Evolutionary conservation across 1,140 invertebrate genomes (phyloP), one percentile per base, ranked within the genome.

Genomic region (Danaus melanippus): DNA sequence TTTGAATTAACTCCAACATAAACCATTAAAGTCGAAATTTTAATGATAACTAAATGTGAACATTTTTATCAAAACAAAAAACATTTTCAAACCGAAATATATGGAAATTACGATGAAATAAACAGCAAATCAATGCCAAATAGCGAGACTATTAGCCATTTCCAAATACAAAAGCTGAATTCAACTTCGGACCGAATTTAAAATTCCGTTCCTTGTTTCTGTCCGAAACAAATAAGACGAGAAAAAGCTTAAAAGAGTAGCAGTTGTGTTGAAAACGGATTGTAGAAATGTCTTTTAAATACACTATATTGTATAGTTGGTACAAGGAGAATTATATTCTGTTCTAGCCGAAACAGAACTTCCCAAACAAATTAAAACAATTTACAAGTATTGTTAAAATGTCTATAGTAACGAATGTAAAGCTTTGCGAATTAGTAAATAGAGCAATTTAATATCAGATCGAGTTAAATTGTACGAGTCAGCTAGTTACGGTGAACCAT

Each of bases 191-290:
- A 48, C 50, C 10, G 53, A 53, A 66, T 57, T 66, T 64, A 56
- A 61, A 67, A 67, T 61, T 59, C 58, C 46, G 47, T 46, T 50
- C 51, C 51, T 42, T 60, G 58, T 66, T 65, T 65, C 47, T 60
- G 62, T 58, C 56, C 49, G 45, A 50, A 60, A 62, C 47, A 58
- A 62, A 65, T 53, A 58, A 58, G 45, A 42, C 51, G 43, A 47
- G 45, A 47, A 62, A 58, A 55, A 51, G 43, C 21, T 3, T 4
- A 40, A 10, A 48, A 56, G 47, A 42, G 45, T 12, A 60, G 46
- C 57, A 32, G 46, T 41, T 32, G 21, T 32, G 21, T 32, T 32
- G 21, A 32, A 7, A 32, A 32, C 21, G 6, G 21, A 32, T 32
- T 32, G 21, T 32, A 32, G 21, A 32, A 32, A 1, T 32, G 21